Base-by-base conservation (phyloP, 2,113 vertebrate genomes). In the Pseudopipra pipra region DNA sequence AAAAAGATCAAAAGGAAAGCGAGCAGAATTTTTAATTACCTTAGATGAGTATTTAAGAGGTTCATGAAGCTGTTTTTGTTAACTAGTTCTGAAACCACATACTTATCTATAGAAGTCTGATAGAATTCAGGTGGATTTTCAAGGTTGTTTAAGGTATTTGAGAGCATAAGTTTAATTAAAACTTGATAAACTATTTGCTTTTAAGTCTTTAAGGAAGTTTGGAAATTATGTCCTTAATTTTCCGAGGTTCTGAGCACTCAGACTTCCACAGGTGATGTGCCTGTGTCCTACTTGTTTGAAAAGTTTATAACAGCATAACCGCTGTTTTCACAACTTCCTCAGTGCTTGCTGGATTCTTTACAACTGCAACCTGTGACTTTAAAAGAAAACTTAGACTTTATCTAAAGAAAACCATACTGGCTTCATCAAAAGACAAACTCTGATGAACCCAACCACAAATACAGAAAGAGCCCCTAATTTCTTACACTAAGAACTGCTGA, bases 401-500 rank as follows among this genome's bases (percentile, higher is more conserved):
- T 44, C n/a, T 80, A 73, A 61, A 81, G 22, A 76, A 91, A 91
- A 93, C 30, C 65, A 90, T 28, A 31, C 21, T 31, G 44, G 56
- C 43, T 62, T 92, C 85, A 93, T 87, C 75, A 95, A 91, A 95
- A 94, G 81, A 76, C 55, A 88, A 62, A 82, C 66, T 94, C 62
- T 90, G 83, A 93, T 85, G 70, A 90, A 95, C 73, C 90, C 35
- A 9, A 52, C 35, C 73, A 87, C 63, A 85, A 91, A 77, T 68
- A 79, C 52, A 94, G 72, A 93, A 92, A 88, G 59, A 86, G 37
- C 14, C 92, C 87, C 85, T 91, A 86, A 95, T 93, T 96, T 96
- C 89, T 96, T 97, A 90, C n/a, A 89, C 91, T 94, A 95, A 95
- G 94, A 95, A 93, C 77, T 88, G 67, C 90, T 92, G 85, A 94